Conservation (phyloP, 2,888 invertebrate species). For the Phytoseiulus persimilis region DNA sequence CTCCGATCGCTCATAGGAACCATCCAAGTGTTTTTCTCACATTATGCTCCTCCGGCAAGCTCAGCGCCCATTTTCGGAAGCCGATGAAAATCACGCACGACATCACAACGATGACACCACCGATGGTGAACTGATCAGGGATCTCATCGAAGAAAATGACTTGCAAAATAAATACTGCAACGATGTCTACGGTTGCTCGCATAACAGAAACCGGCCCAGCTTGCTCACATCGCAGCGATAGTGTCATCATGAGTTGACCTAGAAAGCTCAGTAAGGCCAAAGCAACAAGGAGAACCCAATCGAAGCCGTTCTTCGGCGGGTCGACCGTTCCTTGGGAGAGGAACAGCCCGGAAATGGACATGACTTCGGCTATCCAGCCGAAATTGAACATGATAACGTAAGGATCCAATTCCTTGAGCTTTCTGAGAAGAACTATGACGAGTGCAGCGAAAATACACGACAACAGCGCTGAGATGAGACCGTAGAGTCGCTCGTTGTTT, state of each 20-base stretch:
- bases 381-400: slow-evolving; percentile 82
- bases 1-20: not conserved
- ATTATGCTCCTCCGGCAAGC: slow-evolving; percentile 62
- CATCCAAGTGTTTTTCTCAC: not conserved
- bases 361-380: slow-evolving; percentile 68
- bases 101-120: slow-evolving; percentile 77
- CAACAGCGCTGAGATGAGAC: slow-evolving; percentile 72
- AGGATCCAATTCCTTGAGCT: slow-evolving; percentile 73
- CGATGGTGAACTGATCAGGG: slow-evolving; percentile 72
- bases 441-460: slow-evolving; percentile 80
- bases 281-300: slow-evolving; percentile 65
- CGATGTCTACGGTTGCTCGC: slow-evolving; percentile 65
- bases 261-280: slow-evolving; percentile 46
- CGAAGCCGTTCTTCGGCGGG: slow-evolving; percentile 71
- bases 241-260: slow-evolving; percentile 59
- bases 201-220: slow-evolving; percentile 70
- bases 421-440: slow-evolving; percentile 72
- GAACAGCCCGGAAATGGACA: slow-evolving; percentile 64
- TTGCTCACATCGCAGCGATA: slow-evolving; percentile 78
- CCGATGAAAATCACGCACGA: slow-evolving; percentile 76
- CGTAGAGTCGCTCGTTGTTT: slow-evolving; percentile 56
- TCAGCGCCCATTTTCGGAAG: slow-evolving; percentile 72
- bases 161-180: slow-evolving; percentile 85
- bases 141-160: slow-evolving; percentile 75
- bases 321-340: slow-evolving; percentile 76